Base-by-base conservation (phyloP, 2,888 invertebrate genomes). In the Philaethria dido region DNA sequence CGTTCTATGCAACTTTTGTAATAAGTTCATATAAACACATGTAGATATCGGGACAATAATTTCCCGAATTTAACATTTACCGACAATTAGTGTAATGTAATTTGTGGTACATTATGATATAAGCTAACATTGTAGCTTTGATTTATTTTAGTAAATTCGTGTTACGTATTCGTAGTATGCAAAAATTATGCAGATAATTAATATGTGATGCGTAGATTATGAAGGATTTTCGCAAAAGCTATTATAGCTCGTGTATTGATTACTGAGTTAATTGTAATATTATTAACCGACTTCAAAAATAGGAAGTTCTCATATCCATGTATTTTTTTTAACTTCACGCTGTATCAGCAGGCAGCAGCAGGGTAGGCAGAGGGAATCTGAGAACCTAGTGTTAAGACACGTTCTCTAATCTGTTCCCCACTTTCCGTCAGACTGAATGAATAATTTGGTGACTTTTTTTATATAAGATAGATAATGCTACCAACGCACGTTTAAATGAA, bases 181-280 rank as follows among this genome's bases (percentile, higher is more conserved):
- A 25, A 25, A 48, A 8, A 48, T 25, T 25, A 25, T 25, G 25
- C n/a, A 48, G 22, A 9, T 22, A 14, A 48, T 48, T 25, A 25
- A 25, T 48, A 48, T 25, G 48, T 48, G 22, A 48, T n/a, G 22
- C 14, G 22, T 22, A 22, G 22, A 48, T 48, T 48, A 48, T 48
- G 14, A 25, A 22, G 8, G n/a, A 9, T 48, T 48, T 48, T 6
- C 2, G 22, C n/a, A 8, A 48, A 48, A 48, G 11, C 42, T 6
- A 44, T n/a, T 44, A n/a, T 8, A n/a, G 18, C 48, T 25, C 2
- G 6, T 48, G 2, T 48, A 48, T 48, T 48, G 2, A 48, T 25
- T 48, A 48, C 8, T 25, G 8, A 48, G 14, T 22, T 8, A 8
- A 25, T 25, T 48, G 25, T 48, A n/a, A 25, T 57, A 22, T 39